Evolutionary conservation across 2,797 vertebrate genomes (phyloP), one percentile per base, ranked within the genome.

Genomic region (Tenualosa ilisha): DNA sequence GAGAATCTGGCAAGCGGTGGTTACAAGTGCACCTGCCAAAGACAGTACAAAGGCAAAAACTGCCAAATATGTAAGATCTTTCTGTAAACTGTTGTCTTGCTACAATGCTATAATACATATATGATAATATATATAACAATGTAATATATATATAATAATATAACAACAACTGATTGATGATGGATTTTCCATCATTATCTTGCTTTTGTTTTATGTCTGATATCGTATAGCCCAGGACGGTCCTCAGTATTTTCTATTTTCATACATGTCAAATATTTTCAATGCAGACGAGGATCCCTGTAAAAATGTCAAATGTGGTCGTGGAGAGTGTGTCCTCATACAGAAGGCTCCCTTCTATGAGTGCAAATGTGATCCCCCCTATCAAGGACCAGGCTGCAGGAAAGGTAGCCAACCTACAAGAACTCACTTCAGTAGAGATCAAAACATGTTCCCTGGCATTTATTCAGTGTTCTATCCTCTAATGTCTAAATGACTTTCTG

Each of bases 311-410:
- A 91, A 89, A 6, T 95, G 94, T 85, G 91, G 90, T 43, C 50
- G 83, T 2, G 93, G 94, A 11, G 91, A 91, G 75, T 94, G 93
- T 40, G 86, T 93, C 0, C 13, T 88, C 49, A 94, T 83, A 50
- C 15, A 87, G 3, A 37, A 86, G 2, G 43, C 90, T 20, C 94
- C 94, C 0, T 94, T 91, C 87, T 89, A 91, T n/a, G 89, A 94
- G 88, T 95, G 94, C 91, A 93, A 92, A 81, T 95, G 93, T 88
- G 89, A 43, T 11, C 61, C 82, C 1, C 93, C 94, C 0, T 95
- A 81, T 88, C 82, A 20, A 54, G 91, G 89, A 0, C 91, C 92
- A 3, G 49, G 46, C 51, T 95, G 94, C 90, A 93, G 5, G 7
- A 94, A 83, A 91, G 37, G 94, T 94, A 81, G 50, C 50, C 50